Percentiles rank a stretch among this genome's conserved stretches.
phyloP scores from a whole-genome alignment of 2,113 vertebrate species.

The Donacobius atricapilla region DNA sequence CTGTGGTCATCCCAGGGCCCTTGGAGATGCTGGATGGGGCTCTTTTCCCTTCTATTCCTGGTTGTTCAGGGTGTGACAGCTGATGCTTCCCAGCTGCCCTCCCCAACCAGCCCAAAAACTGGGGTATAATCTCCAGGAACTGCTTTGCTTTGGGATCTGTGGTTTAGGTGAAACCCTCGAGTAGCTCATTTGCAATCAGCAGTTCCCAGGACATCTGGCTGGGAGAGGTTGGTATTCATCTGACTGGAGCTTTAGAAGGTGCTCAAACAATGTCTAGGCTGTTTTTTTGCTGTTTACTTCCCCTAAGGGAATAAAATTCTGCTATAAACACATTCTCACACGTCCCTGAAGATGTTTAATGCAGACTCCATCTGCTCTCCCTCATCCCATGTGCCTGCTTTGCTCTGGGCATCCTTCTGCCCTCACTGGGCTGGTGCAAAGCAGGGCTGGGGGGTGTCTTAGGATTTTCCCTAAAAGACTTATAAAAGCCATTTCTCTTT shows the following conservation, averaged over 20 bases:
- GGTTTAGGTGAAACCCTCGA: neutral
- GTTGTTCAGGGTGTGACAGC: neutral
- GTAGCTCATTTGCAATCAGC: neutral
- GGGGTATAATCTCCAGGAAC: neutral
- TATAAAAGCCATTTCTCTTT: neutral
- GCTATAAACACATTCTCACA: neutral
- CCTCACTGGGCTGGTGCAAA: neutral
- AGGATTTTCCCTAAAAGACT: neutral
- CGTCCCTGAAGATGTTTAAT: neutral
- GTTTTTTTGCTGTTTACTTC: neutral
- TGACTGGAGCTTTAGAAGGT: neutral
- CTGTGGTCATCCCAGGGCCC: neutral
- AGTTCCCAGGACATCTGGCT: neutral
- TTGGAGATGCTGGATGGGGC: neutral
- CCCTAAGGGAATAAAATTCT: neutral
- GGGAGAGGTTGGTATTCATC: neutral
- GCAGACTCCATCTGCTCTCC: neutral
- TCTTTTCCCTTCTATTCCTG: neutral
- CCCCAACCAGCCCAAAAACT: neutral
- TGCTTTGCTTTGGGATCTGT: neutral
- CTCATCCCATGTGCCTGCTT: fast-evolving
- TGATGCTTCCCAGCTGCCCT: neutral
- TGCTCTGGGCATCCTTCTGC: neutral
- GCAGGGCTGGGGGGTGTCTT: neutral
- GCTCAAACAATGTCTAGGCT: neutral